Base-by-base conservation (phyloP, 2,888 invertebrate genomes). In the Empis livida region DNA sequence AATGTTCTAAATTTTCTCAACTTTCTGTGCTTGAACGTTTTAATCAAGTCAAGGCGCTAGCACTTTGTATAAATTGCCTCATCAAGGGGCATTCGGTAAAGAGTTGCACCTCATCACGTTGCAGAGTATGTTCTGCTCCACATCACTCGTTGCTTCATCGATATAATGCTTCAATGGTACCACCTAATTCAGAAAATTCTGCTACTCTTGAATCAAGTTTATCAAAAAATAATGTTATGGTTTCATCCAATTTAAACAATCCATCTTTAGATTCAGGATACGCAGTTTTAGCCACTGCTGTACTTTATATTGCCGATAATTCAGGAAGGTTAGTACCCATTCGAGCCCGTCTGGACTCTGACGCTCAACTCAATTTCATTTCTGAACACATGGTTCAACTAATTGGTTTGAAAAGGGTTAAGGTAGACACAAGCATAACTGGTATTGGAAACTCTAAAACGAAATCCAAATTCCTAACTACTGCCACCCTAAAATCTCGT, bases 1-100 rank as follows among this genome's bases (percentile, higher is more conserved):
- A 32, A 32, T 32, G 32, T 8, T 3, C 32, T 5, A 32, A 13
- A 10, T 32, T 32, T 13, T 10, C 11, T 9, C 5, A 3, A 16
- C 37, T 46, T 5, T 17, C 46, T 5, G 35, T 42, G 17, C 4
- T 14, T 5, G 35, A 9, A 10, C 41, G 42, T 2, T 46, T 37
- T 13, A 23, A 41, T 30, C n/a, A 47, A 39, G 39, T 13, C 2
- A 43, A 47, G 15, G 10, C 42, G 20, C 32, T 17, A 10, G 13
- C n/a, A 30, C 41, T 42, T 20, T 47, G 40, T 23, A 41, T 44
- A 20, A 47, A 44, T 43, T 47, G 47, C 15, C 41, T 47, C n/a
- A 15, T 38, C 41, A 41, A 39, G 14, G 47, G 47, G 13, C 44
- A 47, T 35, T 31, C 44, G 10, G 40, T 47, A 3, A 43, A 15